phyloP scores from a whole-genome alignment of 2,888 invertebrate genomes.

The Allacma fusca region DNA sequence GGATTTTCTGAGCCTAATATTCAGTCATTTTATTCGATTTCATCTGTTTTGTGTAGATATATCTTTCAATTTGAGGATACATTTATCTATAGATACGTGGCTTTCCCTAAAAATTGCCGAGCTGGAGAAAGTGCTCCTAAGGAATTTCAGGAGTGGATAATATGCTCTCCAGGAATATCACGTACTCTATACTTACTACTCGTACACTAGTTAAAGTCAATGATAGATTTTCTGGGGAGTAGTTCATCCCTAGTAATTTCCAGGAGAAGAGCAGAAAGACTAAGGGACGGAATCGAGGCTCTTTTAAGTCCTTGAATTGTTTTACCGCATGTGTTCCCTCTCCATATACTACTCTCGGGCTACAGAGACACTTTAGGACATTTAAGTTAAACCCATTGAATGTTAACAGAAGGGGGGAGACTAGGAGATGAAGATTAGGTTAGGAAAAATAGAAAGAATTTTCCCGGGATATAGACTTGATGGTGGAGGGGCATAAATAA shows the following conservation, averaged over 20 bases:
- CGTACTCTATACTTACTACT: too few species aligned
- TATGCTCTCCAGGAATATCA: not conserved
- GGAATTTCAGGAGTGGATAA: not conserved
- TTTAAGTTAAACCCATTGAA: conserved; percentile 11
- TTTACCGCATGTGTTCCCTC: not conserved
- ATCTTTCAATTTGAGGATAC: too few species aligned
- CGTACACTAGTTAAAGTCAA: not conserved
- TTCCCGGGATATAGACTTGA: conserved; percentile 17
- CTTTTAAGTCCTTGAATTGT: not conserved
- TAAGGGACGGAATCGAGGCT: not conserved
- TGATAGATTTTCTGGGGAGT: not conserved
- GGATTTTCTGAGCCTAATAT: too few species aligned
- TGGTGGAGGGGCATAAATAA: conserved; percentile 27
- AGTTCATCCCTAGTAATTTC: not conserved
- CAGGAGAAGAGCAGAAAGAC: not conserved
- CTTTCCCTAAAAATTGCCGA: too few species aligned
- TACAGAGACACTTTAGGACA: not conserved
- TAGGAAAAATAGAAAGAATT: conserved; percentile 24
- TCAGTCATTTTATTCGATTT: too few species aligned
- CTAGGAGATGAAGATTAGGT: conserved; percentile 24
- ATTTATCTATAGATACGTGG: too few species aligned
- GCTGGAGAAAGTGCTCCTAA: not conserved
- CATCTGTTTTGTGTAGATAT: too few species aligned
- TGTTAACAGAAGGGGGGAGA: not conserved
- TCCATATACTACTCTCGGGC: not conserved